Evolutionary conservation across 2,797 vertebrate species (phyloP).

Genomic region (Anabas testudineus): DNA sequence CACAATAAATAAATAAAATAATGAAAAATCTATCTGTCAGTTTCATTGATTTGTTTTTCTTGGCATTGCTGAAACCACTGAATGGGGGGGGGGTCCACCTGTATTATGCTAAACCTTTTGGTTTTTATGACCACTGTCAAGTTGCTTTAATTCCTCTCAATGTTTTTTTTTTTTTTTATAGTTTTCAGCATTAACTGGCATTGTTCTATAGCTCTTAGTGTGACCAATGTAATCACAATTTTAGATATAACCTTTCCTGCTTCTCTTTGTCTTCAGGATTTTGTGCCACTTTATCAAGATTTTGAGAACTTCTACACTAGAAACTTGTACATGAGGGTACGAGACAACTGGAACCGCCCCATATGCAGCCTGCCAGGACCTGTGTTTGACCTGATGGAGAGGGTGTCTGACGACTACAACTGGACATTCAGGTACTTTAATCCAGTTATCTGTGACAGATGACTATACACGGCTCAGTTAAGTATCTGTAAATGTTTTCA

Average conservation of each 20-base stretch:
- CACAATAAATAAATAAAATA: too few species aligned
- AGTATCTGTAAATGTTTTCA: background rate
- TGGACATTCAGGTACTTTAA: slow-evolving; percentile 93
- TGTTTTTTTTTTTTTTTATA: background rate
- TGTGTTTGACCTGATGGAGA: slow-evolving; percentile 92
- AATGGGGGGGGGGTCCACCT: background rate
- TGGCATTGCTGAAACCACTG: background rate
- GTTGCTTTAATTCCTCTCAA: background rate
- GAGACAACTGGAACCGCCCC: slow-evolving; percentile 96
- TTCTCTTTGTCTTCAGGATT: slow-evolving; percentile 83
- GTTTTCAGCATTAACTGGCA: background rate
- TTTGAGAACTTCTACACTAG: slow-evolving; percentile 97
- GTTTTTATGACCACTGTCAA: background rate
- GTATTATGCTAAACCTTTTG: background rate
- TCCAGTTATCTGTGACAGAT: background rate
- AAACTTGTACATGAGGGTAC: slow-evolving; percentile 94
- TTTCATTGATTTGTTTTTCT: background rate
- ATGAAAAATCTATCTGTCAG: too few species aligned
- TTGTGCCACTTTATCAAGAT: slow-evolving; percentile 96
- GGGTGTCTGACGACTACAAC: slow-evolving; percentile 94
- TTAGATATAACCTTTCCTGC: background rate
- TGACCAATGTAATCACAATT: background rate
- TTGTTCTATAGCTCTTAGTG: background rate
- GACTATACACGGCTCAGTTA: background rate
- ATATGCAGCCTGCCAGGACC: slow-evolving; percentile 93